A percentile compares a stretch with the other conserved stretches of the same genome.
These are phyloP conservation scores for Cirrhinus mrigala DNA, from an alignment of 2,797 vertebrate genomes.

Conservation along the genomic window DNA sequence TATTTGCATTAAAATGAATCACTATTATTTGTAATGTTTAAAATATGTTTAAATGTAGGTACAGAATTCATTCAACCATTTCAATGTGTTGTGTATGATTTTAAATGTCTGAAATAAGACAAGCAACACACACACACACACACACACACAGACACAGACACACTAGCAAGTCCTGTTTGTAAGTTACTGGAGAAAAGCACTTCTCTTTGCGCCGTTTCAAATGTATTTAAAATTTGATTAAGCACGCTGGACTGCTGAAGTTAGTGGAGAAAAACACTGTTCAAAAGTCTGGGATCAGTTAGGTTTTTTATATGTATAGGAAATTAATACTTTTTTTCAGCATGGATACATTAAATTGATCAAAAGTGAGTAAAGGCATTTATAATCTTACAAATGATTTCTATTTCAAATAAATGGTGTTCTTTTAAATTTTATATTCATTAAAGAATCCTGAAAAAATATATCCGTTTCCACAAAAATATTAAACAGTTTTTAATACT, in stretches of 20 bases:
- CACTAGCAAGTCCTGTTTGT: not conserved
- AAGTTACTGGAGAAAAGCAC: not conserved
- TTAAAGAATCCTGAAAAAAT: not conserved
- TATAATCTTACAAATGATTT: too few relatives aligned
- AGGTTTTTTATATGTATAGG: not conserved
- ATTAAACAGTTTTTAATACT: not conserved
- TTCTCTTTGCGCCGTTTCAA: not conserved
- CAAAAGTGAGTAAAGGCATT: too few relatives aligned
- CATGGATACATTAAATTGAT: too few relatives aligned
- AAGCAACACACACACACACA: not conserved
- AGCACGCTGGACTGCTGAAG: not conserved
- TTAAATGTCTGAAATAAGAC: not conserved
- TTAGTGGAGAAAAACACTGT: not conserved
- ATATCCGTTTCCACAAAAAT: too few relatives aligned
- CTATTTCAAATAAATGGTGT: too few relatives aligned
- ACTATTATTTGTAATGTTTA: not conserved
- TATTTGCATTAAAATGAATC: not conserved
- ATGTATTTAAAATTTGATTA: not conserved
- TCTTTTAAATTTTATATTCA: too few relatives aligned
- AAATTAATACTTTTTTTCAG: too few relatives aligned
- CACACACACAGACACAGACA: too few relatives aligned
- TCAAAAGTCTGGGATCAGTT: not conserved
- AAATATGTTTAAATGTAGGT: too few relatives aligned
- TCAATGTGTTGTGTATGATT: too few relatives aligned
- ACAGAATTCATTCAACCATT: too few relatives aligned